These are phyloP conservation scores for Lagria hirta DNA, from an alignment of 2,888 invertebrate species.

Conservation along the genomic window DNA sequence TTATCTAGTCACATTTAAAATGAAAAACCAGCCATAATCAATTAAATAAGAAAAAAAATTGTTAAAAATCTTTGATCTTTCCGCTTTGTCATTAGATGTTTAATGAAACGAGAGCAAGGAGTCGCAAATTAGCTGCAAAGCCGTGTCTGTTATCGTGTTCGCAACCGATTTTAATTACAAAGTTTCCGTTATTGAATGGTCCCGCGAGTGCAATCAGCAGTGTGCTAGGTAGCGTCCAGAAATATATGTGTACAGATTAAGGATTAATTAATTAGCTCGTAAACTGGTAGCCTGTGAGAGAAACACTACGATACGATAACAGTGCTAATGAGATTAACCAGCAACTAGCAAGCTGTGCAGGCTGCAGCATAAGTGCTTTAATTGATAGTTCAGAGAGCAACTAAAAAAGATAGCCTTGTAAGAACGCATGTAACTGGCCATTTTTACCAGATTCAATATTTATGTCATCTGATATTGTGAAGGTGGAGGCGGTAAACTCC, in stretches of 20 bases:
- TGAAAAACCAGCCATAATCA: too few relatives aligned
- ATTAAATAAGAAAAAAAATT: too few relatives aligned
- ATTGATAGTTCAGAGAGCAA: conserved; percentile 50
- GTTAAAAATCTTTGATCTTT: too few relatives aligned
- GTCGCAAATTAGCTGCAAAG: conserved; percentile 4
- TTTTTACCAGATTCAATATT: conserved; percentile 41
- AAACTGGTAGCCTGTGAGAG: conserved; percentile 51
- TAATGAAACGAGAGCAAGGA: too few relatives aligned
- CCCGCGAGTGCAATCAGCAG: conserved; percentile 34
- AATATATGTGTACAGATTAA: conserved; percentile 50
- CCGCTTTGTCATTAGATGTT: too few relatives aligned
- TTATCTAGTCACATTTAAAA: too few relatives aligned
- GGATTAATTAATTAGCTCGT: conserved; percentile 54
- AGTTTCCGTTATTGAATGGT: conserved; percentile 28
- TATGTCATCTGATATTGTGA: conserved; percentile 44
- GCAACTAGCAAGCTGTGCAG: too few relatives aligned
- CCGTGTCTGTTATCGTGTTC: conserved; percentile 18
- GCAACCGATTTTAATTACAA: conserved; percentile 26
- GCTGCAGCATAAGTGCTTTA: conserved; percentile 47
- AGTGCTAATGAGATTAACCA: conserved; percentile 54
- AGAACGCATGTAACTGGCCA: conserved; percentile 41
- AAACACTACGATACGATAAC: conserved; percentile 52
- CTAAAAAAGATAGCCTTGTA: conserved; percentile 51
- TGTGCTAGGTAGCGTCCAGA: conserved; percentile 32
- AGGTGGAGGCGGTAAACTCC: neutral